Evolutionary conservation across 2,113 vertebrate species (phyloP).

Genomic region (Phylloscopus trochiloides): DNA sequence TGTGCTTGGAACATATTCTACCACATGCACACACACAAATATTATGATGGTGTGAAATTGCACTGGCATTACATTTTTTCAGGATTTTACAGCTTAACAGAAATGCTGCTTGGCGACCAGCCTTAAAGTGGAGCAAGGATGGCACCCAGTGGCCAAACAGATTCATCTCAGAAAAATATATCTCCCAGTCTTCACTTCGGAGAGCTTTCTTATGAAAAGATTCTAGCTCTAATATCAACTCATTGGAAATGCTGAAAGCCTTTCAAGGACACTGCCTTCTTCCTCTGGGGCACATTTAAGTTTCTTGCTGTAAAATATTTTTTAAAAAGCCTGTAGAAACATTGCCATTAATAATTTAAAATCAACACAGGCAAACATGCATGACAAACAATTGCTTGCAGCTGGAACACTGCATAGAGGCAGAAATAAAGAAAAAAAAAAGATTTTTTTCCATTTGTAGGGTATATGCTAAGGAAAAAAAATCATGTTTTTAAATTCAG

Average conservation of each 20-base stretch:
- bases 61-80: slow-evolving; percentile 30
- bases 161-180: slow-evolving; percentile 46
- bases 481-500: not conserved
- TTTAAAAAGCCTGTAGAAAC: not conserved
- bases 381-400: not conserved
- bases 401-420: not conserved
- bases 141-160: slow-evolving; percentile 81
- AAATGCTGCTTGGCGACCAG: not conserved
- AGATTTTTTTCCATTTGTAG: not conserved
- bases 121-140: slow-evolving; percentile 77
- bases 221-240: not conserved
- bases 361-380: not conserved
- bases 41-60: slow-evolving; percentile 46
- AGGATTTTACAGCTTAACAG: slow-evolving; percentile 38
- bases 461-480: not conserved
- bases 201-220: not conserved
- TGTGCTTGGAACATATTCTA: slow-evolving; percentile 17
- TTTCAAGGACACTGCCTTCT: not conserved
- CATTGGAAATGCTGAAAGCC: not conserved
- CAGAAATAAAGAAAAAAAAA: not conserved
- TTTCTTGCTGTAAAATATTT: not conserved
- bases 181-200: not conserved
- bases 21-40: not conserved
- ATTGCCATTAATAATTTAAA: not conserved
- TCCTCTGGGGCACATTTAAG: not conserved